Base-by-base conservation (phyloP, 1,140 invertebrate species). In the Drosophila gunungcola region DNA sequence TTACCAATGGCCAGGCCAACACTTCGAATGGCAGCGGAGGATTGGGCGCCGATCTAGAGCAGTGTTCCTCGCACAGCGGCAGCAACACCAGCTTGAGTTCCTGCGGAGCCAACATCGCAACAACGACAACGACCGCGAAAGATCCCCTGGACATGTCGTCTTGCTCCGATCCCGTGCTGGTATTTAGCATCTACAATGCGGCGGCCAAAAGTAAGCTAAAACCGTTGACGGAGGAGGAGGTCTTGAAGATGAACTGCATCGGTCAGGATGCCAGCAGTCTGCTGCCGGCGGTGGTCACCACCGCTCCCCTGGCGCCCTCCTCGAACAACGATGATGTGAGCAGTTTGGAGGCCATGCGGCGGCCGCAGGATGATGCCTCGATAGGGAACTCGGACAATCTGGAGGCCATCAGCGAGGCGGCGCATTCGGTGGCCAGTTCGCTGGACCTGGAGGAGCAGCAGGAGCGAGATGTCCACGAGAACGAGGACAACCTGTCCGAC, bases 381-480 rank as follows among this genome's bases (percentile, higher is more conserved):
- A 95, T 96, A 48, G 96, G 97, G 4, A 98, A 98, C 91, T 98
- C 97, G 27, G 98, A 98, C 91, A 98, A 98, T 93, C 93, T 98
- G 74, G 98, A 99, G 93, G 98, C 96, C 0, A 97, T 98, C 42
- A 98, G 97, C 7, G 98, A 99, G 93, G 97, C 97, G 9, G 97
- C 97, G 0, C 80, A 89, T 32, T 98, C 97, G 68, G 97, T 98
- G 41, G 97, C 97, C n/a, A 98, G 97, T 41, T 98, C 97, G 27
- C 93, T 98, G 10, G 97, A 98, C 89, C 91, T 96, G 51, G 97
- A 98, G 88, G 97, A 98, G 90, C 97, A 98, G 85, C 96, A 97
- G 91, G 95, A 96, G 91, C 95, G 96, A 79, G 80, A 88, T 32
- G 84, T 89, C 2, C 79, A 68, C 0, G 83, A 88, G 12, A 88